Evolutionary conservation across 2,113 vertebrate species (phyloP), one percentile per base, ranked within the genome.

Genomic region (Hydrolagus affinis): DNA sequence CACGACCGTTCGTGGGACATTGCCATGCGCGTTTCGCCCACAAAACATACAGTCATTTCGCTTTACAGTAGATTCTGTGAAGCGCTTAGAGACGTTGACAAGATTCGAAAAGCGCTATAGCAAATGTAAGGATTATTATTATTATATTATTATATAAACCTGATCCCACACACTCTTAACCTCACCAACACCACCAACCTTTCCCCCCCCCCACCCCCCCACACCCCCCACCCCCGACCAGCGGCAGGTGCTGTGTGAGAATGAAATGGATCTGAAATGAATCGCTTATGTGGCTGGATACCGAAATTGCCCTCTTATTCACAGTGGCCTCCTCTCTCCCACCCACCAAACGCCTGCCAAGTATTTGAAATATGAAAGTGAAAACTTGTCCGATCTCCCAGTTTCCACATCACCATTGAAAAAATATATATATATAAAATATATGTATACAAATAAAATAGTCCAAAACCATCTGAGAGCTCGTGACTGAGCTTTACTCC

Each of bases 291-390:
- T 83, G 62, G 78, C 78, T 83, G 21, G 25, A 83, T 68, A 25
- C 14, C 1, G 4, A 66, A 83, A 28, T 62, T 30, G 62, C 25
- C 78, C 78, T 83, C 62, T 83, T 23, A 32, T 4, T 66, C 32
- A 60, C 32, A 66, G 62, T 83, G 78, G 30, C 66, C 78, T 64
- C 78, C 64, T 60, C 77, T 7, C 8, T 19, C 78, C 62, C 78
- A 83, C 62, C 78, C 78, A 60, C 62, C 62, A 64, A 1, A 83
- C 66, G 66, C 78, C 59, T 83, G 78, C 66, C 78, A 83, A 83
- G 28, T 83, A 83, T 83, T 66, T 83, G 64, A 83, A 83, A 62
- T 83, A 83, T 83, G 78, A 30, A 83, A 17, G 78, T 68, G 62
- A 83, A 75, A 83, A 66, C 60, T 66, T 83, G 78, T 83, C 78